A percentile compares a stretch with the other conserved stretches of the same genome.
Evolutionary conservation across 2,113 vertebrate species (phyloP).

Genomic region (Nycticebus coucang): DNA sequence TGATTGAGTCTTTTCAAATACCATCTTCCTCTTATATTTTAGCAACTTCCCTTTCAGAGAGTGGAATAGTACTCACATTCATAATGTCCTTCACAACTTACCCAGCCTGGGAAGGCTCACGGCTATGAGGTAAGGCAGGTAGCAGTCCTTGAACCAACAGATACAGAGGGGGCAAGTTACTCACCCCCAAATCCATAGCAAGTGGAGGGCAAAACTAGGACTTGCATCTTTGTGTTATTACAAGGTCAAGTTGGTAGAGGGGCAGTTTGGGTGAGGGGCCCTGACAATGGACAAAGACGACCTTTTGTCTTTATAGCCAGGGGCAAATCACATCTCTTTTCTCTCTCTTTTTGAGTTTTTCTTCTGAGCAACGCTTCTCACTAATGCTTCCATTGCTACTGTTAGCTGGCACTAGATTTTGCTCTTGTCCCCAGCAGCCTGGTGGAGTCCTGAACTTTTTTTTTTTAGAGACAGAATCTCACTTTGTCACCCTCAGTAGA

Average conservation of each 20-base stretch:
- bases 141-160: neutral
- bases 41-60: constrained; percentile 29
- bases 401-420: neutral
- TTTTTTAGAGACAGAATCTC: too few species aligned
- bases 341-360: neutral
- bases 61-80: too few species aligned
- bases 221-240: neutral
- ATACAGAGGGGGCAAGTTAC: neutral
- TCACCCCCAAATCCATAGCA: neutral
- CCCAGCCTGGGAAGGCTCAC: neutral
- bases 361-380: neutral
- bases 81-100: neutral
- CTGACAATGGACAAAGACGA: too few species aligned
- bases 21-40: neutral
- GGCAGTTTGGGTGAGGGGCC: neutral
- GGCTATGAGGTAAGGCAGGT: neutral
- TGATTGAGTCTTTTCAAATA: neutral
- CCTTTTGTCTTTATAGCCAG: neutral
- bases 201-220: neutral
- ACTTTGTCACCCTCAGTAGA: too few species aligned
- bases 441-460: neutral
- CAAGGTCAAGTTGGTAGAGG: neutral
- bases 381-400: neutral
- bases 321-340: neutral
- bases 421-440: neutral